Base-by-base conservation (phyloP, 1,140 invertebrate genomes). In the Chymomyza costata region DNA sequence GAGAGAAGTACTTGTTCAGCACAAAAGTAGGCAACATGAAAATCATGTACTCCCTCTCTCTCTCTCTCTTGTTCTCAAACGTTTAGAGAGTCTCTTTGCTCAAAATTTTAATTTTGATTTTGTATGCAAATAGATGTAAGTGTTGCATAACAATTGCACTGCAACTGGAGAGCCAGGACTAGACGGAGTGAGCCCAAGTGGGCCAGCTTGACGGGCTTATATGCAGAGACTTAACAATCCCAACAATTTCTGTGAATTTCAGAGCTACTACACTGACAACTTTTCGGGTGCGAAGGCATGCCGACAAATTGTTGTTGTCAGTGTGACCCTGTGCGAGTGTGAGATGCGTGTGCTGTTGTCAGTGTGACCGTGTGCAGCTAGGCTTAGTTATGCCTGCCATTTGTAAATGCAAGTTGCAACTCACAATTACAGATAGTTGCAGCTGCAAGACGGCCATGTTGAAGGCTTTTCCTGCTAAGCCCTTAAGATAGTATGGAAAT, bases 51-150 rank as follows among this genome's bases (percentile, higher is more conserved):
- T 13, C 17, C 14, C 46, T 37, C 28, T 40, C 39, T 43, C n/a
- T n/a, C n/a, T n/a, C n/a, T n/a, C n/a, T n/a, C n/a, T n/a, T n/a
- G n/a, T 49, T 14, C 2, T 13, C 32, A 19, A 38, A 15, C 21
- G 7, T 32, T 56, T 41, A 61, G 53, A 56, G 45, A 40, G 46
- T 56, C n/a, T n/a, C n/a, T n/a, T n/a, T n/a, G 41, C 59, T 64
- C 52, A 54, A 80, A n/a, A 78, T 71, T 78, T 71, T 80, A 80
- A 78, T 78, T 78, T 67, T 53, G 59, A 58, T 67, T 78, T 58
- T 66, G 41, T 67, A 78, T 78, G 71, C 67, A 78, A 78, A 78
- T 80, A 67, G 65, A 37, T 62, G 41, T 53, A 71, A 80, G 71
- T 71, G 71, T 78, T 80, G 58, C 65, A 80, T 63, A 71, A 67